Percentiles rank a stretch among this genome's conserved stretches.
Evolutionary conservation across 92 coral and sea anemone genomes (phyloP).

Genomic region (Epizoanthus stellaris): DNA sequence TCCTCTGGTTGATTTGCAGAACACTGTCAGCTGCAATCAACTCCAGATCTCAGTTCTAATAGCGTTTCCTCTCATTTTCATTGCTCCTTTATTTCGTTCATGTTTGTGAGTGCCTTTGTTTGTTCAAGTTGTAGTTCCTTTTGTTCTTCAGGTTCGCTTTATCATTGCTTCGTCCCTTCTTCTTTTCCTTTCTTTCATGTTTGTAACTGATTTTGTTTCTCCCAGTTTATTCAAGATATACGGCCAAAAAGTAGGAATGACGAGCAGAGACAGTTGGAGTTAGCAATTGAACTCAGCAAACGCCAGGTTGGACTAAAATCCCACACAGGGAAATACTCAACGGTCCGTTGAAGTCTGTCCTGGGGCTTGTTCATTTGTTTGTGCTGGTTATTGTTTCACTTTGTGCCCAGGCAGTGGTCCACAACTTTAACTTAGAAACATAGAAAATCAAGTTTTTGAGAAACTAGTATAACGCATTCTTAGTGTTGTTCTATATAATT

Average conservation of each 20-base stretch:
- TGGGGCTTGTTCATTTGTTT: constrained; percentile 2
- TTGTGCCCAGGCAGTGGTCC: constrained; percentile 2
- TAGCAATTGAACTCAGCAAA: constrained; percentile 85
- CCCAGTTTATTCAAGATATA: constrained; percentile 43
- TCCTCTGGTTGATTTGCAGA: too few species aligned
- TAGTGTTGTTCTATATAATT: too few species aligned
- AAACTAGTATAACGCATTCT: too few species aligned
- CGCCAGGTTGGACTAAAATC: constrained; percentile 61
- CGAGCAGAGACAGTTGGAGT: constrained; percentile 84
- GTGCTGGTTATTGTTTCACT: neutral
- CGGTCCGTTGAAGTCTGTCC: constrained; percentile 54
- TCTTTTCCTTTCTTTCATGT: constrained; percentile 1
- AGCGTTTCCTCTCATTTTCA: neutral
- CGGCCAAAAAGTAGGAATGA: constrained; percentile 74
- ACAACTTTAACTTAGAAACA: too few species aligned
- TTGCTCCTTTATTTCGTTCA: neutral
- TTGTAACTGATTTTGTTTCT: constrained; percentile 41
- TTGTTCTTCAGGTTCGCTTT: neutral
- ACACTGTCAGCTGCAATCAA: too few species aligned
- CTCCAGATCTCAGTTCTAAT: too few species aligned
- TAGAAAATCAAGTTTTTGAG: too few species aligned
- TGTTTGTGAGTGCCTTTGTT: constrained; percentile 19
- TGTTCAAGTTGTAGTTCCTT: neutral
- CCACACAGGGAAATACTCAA: constrained; percentile 48
- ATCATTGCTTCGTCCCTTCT: neutral